Conservation (phyloP, 2,113 vertebrate species). For the Phyllostomus discolor region DNA sequence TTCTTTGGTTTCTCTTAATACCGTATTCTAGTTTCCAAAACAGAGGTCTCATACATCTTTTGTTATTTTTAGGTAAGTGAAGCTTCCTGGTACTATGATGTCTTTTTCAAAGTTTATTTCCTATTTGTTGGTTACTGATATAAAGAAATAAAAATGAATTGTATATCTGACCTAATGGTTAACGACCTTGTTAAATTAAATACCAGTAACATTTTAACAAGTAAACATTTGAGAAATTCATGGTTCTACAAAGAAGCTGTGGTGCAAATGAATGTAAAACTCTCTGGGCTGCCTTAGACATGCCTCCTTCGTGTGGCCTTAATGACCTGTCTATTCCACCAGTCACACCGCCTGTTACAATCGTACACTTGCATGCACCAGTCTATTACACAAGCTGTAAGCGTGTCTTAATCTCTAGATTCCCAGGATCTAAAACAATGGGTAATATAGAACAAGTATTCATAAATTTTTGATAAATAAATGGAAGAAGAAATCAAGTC, state of each 20-base stretch:
- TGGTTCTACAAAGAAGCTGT: neutral
- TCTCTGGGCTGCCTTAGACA: neutral
- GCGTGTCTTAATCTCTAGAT: neutral
- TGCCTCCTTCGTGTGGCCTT: neutral
- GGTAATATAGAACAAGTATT: neutral
- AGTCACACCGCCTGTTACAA: neutral
- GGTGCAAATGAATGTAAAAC: neutral
- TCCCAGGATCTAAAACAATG: neutral
- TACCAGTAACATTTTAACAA: neutral
- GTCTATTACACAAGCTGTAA: neutral
- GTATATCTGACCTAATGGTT: neutral
- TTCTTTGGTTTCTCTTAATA: neutral
- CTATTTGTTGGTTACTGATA: neutral
- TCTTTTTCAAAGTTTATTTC: neutral
- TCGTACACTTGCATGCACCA: neutral
- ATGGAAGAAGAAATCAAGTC: neutral
- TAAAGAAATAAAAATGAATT: neutral
- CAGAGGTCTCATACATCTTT: neutral
- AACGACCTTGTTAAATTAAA: neutral
- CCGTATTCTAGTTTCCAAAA: neutral
- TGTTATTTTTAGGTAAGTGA: neutral
- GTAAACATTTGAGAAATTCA: neutral
- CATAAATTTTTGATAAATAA: neutral
- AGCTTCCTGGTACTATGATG: neutral
- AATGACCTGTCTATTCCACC: neutral